Percentiles rank a stretch among this genome's conserved stretches.
Evolutionary conservation across 2,797 vertebrate species (phyloP).

Genomic region (Zenarchopterus dispar): DNA sequence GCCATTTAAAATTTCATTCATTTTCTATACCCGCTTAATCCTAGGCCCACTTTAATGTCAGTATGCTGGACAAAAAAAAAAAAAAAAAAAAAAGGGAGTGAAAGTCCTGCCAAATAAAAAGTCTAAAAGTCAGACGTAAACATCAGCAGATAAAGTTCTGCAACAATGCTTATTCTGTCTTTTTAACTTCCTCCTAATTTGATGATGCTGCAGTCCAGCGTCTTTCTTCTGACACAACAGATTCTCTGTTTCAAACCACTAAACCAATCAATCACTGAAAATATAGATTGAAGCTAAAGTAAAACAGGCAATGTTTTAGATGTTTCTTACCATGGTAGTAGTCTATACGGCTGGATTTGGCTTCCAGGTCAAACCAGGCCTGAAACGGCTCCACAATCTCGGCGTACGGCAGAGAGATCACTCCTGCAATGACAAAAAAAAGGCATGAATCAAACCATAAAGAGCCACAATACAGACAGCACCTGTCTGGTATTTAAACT

Average conservation of each 20-base stretch:
- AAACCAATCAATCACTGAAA: constrained; percentile 1
- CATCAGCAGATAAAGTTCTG: constrained; percentile 4
- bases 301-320: neutral
- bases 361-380: constrained; percentile 83
- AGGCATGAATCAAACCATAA: neutral
- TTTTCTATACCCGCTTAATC: too few species aligned
- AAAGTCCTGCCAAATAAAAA: too few species aligned
- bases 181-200: constrained; percentile 50
- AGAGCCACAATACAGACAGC: rapidly evolving
- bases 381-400: constrained; percentile 89
- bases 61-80: too few species aligned
- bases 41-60: too few species aligned
- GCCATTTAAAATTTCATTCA: too few species aligned
- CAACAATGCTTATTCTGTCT: constrained; percentile 4
- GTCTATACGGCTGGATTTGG: constrained; percentile 82
- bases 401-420: constrained; percentile 85
- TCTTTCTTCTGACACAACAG: constrained; percentile 41
- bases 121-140: neutral
- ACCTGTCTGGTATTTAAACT: neutral
- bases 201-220: constrained; percentile 29
- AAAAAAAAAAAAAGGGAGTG: too few species aligned
- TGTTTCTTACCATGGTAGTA: constrained; percentile 77
- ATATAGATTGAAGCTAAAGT: constrained; percentile 12
- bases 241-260: constrained; percentile 44
- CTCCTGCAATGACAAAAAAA: constrained; percentile 61